A percentile compares a stretch with the other conserved stretches of the same genome.
Evolutionary conservation across 1,140 invertebrate genomes (phyloP).

Genomic region (Andrena cerasifolii): DNA sequence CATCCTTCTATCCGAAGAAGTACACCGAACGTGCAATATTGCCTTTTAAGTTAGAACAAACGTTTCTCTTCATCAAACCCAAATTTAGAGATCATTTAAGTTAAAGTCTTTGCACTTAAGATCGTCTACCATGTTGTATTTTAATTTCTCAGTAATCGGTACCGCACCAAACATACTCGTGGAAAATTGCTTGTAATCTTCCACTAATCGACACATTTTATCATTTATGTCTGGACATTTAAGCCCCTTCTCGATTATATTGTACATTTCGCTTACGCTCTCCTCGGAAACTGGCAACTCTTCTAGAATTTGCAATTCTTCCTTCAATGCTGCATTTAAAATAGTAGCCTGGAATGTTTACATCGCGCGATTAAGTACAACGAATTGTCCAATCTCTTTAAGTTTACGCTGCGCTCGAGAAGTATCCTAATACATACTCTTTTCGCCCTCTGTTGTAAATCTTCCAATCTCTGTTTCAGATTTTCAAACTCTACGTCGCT

Average conservation of each 20-base stretch:
- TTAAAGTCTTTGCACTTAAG: conserved; percentile 42
- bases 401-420: background rate
- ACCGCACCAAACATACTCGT: conserved; percentile 9
- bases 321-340: conserved; percentile 67
- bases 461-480: conserved; percentile 59
- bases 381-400: background rate
- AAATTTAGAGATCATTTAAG: conserved; percentile 23
- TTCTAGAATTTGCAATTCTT: conserved; percentile 67
- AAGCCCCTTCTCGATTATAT: conserved; percentile 57
- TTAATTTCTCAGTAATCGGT: conserved; percentile 43
- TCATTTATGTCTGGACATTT: conserved; percentile 28
- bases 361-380: background rate
- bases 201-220: conserved; percentile 40
- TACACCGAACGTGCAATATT: background rate
- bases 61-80: background rate
- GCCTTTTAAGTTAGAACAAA: background rate
- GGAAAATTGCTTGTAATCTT: conserved; percentile 57
- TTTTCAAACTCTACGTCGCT: conserved; percentile 64
- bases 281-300: conserved; percentile 56
- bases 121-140: conserved; percentile 59
- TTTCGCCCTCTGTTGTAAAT: conserved; percentile 69
- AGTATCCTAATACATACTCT: conserved; percentile 53
- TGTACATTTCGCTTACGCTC: conserved; percentile 45
- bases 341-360: conserved; percentile 66
- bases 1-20: conserved; percentile 2